Percentiles rank a stretch among this genome's conserved stretches.
These are phyloP conservation scores for Ptychobarbus kaznakovi DNA, from an alignment of 2,797 vertebrate species.

Conservation along the genomic window DNA sequence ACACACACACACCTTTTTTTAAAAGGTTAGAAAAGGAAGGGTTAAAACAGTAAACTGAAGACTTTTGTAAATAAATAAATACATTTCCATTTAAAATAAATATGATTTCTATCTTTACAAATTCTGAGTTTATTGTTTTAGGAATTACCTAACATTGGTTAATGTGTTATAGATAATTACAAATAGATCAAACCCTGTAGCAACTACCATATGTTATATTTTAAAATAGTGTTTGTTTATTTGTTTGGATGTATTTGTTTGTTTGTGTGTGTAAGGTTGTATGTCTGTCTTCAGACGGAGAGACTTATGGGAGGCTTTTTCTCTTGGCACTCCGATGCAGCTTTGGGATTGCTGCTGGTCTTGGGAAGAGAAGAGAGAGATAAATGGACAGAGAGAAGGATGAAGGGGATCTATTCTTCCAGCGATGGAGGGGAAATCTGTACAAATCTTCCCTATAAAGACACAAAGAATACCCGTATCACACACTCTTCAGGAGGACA, in stretches of 20 bases:
- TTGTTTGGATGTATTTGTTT: slow-evolving; percentile 20
- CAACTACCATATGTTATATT: slow-evolving; percentile 9
- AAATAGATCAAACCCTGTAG: background rate
- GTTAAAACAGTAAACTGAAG: background rate
- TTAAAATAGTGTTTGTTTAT: slow-evolving; percentile 10
- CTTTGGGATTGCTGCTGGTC: slow-evolving; percentile 72
- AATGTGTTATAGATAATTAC: background rate
- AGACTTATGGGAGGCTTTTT: slow-evolving; percentile 69
- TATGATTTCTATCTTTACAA: background rate
- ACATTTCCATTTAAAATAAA: background rate
- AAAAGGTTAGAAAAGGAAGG: background rate
- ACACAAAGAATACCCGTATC: too few species aligned
- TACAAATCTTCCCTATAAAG: slow-evolving; percentile 76
- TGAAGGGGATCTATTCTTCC: slow-evolving; percentile 73
- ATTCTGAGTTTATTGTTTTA: background rate
- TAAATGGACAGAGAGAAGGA: slow-evolving; percentile 69
- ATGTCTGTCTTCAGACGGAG: slow-evolving; percentile 34
- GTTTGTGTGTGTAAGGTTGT: slow-evolving; percentile 48
- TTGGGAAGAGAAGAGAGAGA: slow-evolving; percentile 70
- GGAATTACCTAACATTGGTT: slow-evolving; percentile 22
- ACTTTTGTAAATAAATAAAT: background rate
- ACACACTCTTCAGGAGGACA: slow-evolving; percentile 58
- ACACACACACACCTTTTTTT: too few species aligned
- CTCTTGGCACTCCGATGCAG: slow-evolving; percentile 65
- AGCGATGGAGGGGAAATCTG: slow-evolving; percentile 71